Conservation (phyloP, 2,888 invertebrate species). For the Drosophila diplacantha region DNA sequence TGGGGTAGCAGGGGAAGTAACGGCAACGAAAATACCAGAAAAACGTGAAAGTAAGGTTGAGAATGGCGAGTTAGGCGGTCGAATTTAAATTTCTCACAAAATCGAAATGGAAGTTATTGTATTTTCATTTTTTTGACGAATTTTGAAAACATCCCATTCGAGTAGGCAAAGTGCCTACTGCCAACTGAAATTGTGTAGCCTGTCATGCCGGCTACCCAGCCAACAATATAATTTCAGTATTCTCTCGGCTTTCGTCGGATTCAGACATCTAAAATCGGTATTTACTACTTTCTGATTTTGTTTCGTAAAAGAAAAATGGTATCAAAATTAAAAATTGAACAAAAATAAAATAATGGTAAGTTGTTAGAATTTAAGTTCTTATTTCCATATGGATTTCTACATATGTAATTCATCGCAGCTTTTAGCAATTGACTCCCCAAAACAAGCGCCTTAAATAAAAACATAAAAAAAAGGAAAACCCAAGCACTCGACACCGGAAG, state of each 20-base stretch:
- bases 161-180: background rate
- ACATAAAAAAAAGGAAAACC: background rate
- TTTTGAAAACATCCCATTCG: background rate
- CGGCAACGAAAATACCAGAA: background rate
- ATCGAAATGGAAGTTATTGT: too few relatives aligned
- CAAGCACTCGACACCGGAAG: background rate
- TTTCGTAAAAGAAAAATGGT: background rate
- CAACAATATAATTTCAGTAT: slow-evolving; percentile 1
- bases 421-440: background rate
- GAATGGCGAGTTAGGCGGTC: background rate
- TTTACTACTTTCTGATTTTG: background rate
- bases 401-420: background rate
- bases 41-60: accelerated
- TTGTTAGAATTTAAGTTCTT: background rate
- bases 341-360: slow-evolving; percentile 4
- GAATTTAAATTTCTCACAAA: background rate
- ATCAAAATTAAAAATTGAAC: background rate
- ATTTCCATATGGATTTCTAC: background rate
- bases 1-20: background rate
- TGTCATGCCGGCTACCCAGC: background rate
- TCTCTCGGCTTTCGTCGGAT: slow-evolving; percentile 13
- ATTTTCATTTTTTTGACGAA: background rate
- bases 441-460: background rate
- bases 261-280: background rate
- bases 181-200: too few relatives aligned